Conservation (phyloP, 2,888 invertebrate genomes). For the Drosophila kambysellisi region DNA sequence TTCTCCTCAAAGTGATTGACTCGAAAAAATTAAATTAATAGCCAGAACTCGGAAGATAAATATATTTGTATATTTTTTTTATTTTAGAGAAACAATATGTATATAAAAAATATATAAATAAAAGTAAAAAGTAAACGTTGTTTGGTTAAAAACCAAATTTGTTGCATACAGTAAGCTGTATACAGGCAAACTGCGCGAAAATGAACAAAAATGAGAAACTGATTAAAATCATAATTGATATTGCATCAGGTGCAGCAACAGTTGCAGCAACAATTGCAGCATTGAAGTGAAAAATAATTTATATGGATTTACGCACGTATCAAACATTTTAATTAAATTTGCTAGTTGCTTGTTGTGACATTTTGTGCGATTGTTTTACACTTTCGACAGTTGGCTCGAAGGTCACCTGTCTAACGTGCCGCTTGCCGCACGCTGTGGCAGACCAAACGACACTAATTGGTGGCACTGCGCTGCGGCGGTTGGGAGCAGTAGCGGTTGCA, state of each 20-base stretch:
- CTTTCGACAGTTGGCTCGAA: constrained; percentile 24
- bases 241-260: constrained; percentile 12
- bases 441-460: constrained; percentile 55
- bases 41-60: background rate
- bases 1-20: background rate
- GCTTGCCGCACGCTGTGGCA: constrained; percentile 20
- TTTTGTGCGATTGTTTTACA: constrained; percentile 30
- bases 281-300: constrained; percentile 52
- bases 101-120: background rate
- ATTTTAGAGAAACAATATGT: background rate
- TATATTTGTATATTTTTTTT: background rate
- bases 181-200: background rate
- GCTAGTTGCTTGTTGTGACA: constrained; percentile 34
- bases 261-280: constrained; percentile 22
- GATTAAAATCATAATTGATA: constrained; percentile 50
- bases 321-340: constrained; percentile 71
- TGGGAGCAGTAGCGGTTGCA: background rate
- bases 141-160: background rate
- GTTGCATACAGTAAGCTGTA: background rate
- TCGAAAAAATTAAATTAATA: background rate
- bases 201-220: background rate
- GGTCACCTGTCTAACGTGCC: constrained; percentile 12
- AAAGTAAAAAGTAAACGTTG: background rate
- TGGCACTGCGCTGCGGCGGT: constrained; percentile 21
- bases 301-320: constrained; percentile 48